phyloP scores from a whole-genome alignment of 37 sponge, comb jelly and placozoan species.

The Haliclona indistincta region DNA sequence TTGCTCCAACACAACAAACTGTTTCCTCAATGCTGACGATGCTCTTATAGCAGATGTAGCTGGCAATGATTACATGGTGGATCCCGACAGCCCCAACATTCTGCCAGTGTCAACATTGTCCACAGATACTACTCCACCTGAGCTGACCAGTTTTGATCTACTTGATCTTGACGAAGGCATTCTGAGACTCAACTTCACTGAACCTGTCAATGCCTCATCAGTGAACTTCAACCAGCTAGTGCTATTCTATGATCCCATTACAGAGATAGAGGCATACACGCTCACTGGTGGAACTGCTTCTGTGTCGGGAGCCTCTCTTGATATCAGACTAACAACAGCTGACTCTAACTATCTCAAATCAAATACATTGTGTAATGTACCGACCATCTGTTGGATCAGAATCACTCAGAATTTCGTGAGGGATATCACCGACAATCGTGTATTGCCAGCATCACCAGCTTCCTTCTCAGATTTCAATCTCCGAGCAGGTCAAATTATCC shows the following conservation, averaged over 20 bases:
- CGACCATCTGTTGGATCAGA: conserved; percentile 35
- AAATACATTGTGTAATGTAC: conserved; percentile 30
- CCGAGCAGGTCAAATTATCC: conserved; percentile 16
- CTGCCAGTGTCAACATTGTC: conserved; percentile 27
- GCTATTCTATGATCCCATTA: conserved; percentile 18
- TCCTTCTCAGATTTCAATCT: neutral
- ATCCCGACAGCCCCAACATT: conserved; percentile 14
- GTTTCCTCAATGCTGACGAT: conserved; percentile 35
- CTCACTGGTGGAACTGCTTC: conserved; percentile 46
- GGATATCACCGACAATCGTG: conserved; percentile 47
- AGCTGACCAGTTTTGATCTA: conserved; percentile 48
- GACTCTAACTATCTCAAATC: conserved; percentile 67
- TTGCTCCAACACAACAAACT: conserved; percentile 57
- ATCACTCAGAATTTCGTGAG: conserved; percentile 42
- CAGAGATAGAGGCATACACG: neutral
- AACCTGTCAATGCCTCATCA: conserved; percentile 48
- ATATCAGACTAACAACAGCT: conserved; percentile 31
- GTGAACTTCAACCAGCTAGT: conserved; percentile 36
- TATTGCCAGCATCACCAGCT: conserved; percentile 15
- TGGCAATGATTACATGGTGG: conserved; percentile 41
- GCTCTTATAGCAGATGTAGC: conserved; percentile 62
- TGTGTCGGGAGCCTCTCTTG: conserved; percentile 45
- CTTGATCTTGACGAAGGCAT: conserved; percentile 72
- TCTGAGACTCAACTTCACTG: conserved; percentile 70
- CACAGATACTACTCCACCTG: conserved; percentile 63